phyloP scores from a whole-genome alignment of 1,140 invertebrate genomes.

The Drosophila azteca region DNA sequence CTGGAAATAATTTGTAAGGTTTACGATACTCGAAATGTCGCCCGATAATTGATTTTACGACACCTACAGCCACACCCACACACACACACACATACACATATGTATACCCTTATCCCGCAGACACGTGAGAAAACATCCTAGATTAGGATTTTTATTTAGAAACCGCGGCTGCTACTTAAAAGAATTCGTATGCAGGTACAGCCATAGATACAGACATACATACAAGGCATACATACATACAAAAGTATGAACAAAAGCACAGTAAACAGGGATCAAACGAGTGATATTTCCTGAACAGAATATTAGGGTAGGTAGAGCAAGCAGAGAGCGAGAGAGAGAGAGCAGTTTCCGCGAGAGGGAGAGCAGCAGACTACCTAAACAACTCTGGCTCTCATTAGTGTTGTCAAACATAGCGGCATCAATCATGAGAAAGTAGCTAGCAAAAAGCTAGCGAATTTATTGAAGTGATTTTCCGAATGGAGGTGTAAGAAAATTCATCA shows the following conservation, averaged over 20 bases:
- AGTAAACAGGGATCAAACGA: constrained; percentile 60
- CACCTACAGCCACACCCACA: background rate
- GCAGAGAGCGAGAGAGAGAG: constrained; percentile 14
- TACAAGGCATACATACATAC: no score
- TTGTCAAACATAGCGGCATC: background rate
- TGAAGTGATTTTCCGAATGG: no score
- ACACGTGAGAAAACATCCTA: constrained; percentile 17
- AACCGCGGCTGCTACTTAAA: constrained; percentile 28
- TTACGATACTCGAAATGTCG: constrained; percentile 60
- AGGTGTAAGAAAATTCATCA: no score
- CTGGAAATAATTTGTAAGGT: constrained; percentile 58
- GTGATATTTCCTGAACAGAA: constrained; percentile 52
- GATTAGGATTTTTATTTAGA: constrained; percentile 24
- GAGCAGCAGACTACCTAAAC: constrained; percentile 18
- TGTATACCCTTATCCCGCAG: background rate
- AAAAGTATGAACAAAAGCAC: constrained; percentile 6
- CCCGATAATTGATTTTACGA: constrained; percentile 66
- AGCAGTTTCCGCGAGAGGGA: background rate
- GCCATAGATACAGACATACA: no score
- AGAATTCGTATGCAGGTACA: constrained; percentile 42
- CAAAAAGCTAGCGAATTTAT: background rate
- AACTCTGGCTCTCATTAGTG: background rate
- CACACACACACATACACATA: no score
- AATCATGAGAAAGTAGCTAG: no score
- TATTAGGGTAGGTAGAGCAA: constrained; percentile 40